These are phyloP conservation scores for Scolopax rusticola DNA, from an alignment of 2,797 vertebrate genomes.

Conservation along the genomic window DNA sequence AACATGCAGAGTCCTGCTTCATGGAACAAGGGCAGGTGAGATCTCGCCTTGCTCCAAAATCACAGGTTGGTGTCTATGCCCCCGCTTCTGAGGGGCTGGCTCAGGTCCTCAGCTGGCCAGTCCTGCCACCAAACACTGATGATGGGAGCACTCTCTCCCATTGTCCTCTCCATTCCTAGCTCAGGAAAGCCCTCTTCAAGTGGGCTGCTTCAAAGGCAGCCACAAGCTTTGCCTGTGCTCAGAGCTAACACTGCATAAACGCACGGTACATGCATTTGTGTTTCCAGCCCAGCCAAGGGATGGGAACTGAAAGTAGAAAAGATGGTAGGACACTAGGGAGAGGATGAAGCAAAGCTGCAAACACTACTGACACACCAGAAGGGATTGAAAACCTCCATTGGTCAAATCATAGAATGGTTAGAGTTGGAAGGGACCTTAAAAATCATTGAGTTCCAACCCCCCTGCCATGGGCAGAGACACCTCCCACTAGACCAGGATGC, in stretches of 20 bases:
- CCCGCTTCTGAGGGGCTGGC: neutral
- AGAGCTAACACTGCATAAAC: rapidly evolving
- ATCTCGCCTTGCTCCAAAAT: neutral
- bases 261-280: neutral
- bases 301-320: neutral
- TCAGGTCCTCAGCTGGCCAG: neutral
- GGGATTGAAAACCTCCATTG: neutral
- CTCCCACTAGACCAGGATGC: too few species aligned
- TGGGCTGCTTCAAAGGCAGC: neutral
- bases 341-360: neutral
- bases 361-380: neutral
- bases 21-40: neutral
- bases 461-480: too few species aligned
- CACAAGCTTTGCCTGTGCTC: neutral
- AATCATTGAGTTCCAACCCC: too few species aligned
- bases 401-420: neutral
- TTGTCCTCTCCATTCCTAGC: neutral
- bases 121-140: neutral
- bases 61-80: neutral
- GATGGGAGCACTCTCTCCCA: neutral
- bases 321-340: neutral
- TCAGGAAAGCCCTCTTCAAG: neutral
- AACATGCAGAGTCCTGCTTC: neutral
- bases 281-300: neutral
- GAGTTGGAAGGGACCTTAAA: too few species aligned